Conservation (phyloP, 2,797 vertebrate species). For the Micromesistius poutassou region DNA sequence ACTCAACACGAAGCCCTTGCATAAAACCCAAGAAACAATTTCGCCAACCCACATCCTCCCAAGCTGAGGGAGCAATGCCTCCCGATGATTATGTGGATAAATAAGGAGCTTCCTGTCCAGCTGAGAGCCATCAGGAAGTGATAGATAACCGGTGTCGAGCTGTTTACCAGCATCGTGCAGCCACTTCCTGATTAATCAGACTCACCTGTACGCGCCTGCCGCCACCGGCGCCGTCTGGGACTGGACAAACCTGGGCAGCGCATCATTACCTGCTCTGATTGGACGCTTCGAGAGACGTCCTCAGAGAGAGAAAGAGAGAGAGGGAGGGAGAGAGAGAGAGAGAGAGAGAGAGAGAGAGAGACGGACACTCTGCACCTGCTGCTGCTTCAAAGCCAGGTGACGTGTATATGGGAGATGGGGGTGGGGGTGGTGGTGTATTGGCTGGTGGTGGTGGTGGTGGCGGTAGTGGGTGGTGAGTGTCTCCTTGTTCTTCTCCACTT, state of each 20-base stretch:
- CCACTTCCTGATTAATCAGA: constrained; percentile 60
- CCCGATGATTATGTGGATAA: constrained; percentile 43
- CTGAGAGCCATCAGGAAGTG: constrained; percentile 58
- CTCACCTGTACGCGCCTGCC: constrained; percentile 54
- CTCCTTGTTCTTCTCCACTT: no score
- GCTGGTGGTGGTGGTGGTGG: no score
- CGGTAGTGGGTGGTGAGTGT: no score
- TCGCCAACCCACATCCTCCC: neutral
- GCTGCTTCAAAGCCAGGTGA: neutral
- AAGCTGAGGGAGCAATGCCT: constrained; percentile 33
- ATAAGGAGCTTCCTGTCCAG: constrained; percentile 55
- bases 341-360: no score
- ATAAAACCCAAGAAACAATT: neutral
- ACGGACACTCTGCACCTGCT: neutral
- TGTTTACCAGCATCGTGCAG: constrained; percentile 45
- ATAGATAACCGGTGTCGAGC: constrained; percentile 55
- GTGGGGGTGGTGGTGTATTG: no score
- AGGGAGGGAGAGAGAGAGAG: no score
- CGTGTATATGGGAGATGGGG: no score
- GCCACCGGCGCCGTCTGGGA: constrained; percentile 41
- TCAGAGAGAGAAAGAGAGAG: neutral
- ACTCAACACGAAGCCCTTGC: neutral
- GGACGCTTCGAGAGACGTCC: constrained; percentile 13
- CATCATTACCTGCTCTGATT: constrained; percentile 64
- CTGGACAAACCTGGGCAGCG: constrained; percentile 48